Conservation (phyloP, 2,797 vertebrate genomes). For the Serranus cabrilla region DNA sequence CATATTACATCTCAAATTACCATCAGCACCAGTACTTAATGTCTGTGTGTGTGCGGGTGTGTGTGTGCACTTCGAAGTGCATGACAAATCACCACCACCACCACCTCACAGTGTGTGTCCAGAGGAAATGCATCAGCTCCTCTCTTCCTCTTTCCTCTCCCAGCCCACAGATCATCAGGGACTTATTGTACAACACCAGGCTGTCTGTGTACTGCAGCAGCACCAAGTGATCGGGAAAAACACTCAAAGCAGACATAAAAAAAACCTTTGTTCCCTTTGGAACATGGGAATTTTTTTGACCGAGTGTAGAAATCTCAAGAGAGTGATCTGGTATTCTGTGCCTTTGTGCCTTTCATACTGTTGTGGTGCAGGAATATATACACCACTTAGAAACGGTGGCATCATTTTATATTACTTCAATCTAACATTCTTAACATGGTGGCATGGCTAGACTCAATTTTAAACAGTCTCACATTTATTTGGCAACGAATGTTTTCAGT, state of each 20-base stretch:
- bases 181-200: constrained; percentile 58
- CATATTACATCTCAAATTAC: constrained; percentile 73
- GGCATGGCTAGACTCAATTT: constrained; percentile 10
- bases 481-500: constrained; percentile 1
- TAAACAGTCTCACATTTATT: constrained; percentile 20
- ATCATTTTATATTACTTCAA: background rate
- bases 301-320: constrained; percentile 26
- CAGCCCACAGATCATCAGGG: constrained; percentile 66
- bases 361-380: background rate
- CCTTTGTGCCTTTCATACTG: constrained; percentile 1
- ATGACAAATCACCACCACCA: constrained; percentile 62
- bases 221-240: constrained; percentile 53
- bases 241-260: constrained; percentile 33
- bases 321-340: constrained; percentile 27
- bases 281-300: constrained; percentile 30
- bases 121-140: constrained; percentile 76
- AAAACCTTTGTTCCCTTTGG: constrained; percentile 39
- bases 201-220: constrained; percentile 48
- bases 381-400: background rate
- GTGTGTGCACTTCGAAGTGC: constrained; percentile 12
- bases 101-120: constrained; percentile 58
- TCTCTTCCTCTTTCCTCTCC: constrained; percentile 66
- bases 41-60: constrained; percentile 13
- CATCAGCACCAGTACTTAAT: constrained; percentile 48
- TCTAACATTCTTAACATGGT: constrained; percentile 5